Percentiles rank a stretch among this genome's conserved stretches.
Evolutionary conservation across 37 sponge, comb jelly and placozoan species (phyloP).

Genomic region (Eunapius fragilis): DNA sequence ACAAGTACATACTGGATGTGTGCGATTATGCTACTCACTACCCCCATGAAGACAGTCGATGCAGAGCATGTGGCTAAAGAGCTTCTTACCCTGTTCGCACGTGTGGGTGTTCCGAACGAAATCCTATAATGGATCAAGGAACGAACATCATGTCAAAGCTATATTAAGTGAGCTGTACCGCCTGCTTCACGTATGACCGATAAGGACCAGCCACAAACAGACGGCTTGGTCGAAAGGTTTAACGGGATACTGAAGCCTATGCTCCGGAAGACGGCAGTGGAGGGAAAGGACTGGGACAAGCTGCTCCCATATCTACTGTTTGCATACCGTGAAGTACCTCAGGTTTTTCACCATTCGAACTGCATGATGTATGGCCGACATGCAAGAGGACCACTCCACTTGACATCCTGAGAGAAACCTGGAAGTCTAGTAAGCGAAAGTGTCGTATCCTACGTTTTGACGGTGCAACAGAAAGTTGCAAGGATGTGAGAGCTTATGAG

Average conservation of each 20-base stretch:
- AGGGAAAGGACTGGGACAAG: no score
- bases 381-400: no score
- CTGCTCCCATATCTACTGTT: no score
- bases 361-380: no score
- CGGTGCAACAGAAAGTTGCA: background rate
- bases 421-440: background rate
- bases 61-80: slow-evolving; percentile 37
- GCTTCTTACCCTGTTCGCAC: slow-evolving; percentile 13
- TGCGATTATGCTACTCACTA: slow-evolving; percentile 43
- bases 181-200: no score
- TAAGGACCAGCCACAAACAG: no score
- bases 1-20: slow-evolving; percentile 23
- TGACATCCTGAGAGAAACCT: no score
- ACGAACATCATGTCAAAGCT: slow-evolving; percentile 23
- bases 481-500: slow-evolving; percentile 19
- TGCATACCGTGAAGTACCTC: no score
- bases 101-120: slow-evolving; percentile 16
- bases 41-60: slow-evolving; percentile 28
- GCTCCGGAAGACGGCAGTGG: no score
- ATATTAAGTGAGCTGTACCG: slow-evolving; percentile 3
- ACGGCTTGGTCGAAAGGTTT: no score
- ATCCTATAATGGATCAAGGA: slow-evolving; percentile 41
- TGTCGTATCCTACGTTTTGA: slow-evolving; percentile 23
- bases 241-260: no score
- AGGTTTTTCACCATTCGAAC: no score